Percentiles rank a stretch among this genome's conserved stretches.
phyloP scores from a whole-genome alignment of 1,140 invertebrate species.

The Pseudomyrmex concolor region DNA sequence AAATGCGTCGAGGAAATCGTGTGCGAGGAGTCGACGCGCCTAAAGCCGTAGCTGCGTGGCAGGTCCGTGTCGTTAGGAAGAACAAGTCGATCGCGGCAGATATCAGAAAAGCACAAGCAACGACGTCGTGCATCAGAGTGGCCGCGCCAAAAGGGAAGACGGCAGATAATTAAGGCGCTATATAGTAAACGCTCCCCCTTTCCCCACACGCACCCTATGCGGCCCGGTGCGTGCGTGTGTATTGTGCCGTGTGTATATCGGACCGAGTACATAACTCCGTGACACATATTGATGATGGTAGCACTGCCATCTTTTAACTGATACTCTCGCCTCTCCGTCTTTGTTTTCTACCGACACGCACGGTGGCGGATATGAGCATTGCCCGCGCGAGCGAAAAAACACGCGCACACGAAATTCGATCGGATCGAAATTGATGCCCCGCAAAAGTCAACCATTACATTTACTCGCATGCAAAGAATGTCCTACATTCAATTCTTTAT shows the following conservation, averaged over 20 bases:
- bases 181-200: slow-evolving; percentile 73
- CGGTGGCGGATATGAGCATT: slow-evolving; percentile 21
- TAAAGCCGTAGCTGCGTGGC: slow-evolving; percentile 45
- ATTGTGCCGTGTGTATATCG: slow-evolving; percentile 56
- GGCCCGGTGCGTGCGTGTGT: neutral
- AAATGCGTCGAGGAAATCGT: neutral
- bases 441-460: neutral
- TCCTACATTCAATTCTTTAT: neutral
- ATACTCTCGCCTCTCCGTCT: slow-evolving; percentile 47
- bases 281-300: slow-evolving; percentile 85
- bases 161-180: slow-evolving; percentile 82
- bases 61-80: slow-evolving; percentile 63
- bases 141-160: slow-evolving; percentile 67
- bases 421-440: slow-evolving; percentile 14
- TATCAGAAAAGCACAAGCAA: slow-evolving; percentile 67
- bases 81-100: slow-evolving; percentile 66
- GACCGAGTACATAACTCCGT: slow-evolving; percentile 77
- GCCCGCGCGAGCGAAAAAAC: slow-evolving; percentile 27
- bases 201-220: slow-evolving; percentile 8
- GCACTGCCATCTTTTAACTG: slow-evolving; percentile 82
- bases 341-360: slow-evolving; percentile 49
- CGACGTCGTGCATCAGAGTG: slow-evolving; percentile 39
- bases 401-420: slow-evolving; percentile 6
- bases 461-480: neutral
- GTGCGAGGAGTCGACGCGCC: slow-evolving; percentile 34